Evolutionary conservation across 2,888 invertebrate genomes (phyloP), one percentile per base, ranked within the genome.

Genomic region (Leucophenga montana): DNA sequence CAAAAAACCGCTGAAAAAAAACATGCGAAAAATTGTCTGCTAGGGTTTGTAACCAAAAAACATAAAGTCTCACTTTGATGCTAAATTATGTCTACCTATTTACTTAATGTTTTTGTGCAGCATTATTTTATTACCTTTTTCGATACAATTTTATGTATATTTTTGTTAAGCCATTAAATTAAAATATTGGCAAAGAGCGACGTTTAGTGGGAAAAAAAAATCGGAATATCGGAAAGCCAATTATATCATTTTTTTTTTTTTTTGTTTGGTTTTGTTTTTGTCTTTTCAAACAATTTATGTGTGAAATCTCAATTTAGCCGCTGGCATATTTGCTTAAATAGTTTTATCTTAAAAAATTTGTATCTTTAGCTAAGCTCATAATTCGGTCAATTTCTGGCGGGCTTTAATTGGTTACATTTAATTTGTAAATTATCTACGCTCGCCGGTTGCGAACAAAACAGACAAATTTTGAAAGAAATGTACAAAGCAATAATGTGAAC

Each of bases 91-190:
- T 66, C 54, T 46, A 9, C 56, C 69, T 61, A 68, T 70, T 70
- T 64, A 22, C 66, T 50, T 64, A 27, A 31, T 20, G 22, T 72
- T 69, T 65, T 53, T 53, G 61, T 71, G 61, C 39, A 8, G 39
- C 39, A 39, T 27, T 22, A 27, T 22, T 14, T 56, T 56, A 22
- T 27, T 20, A 22, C 56, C 27, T 22, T 13, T 56, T 56, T 56
- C 13, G 27, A 4, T 56, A 11, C 14, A 18, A 44, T 61, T 61
- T 61, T 44, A 61, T 61, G 9, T 16, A 11, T 44, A 18, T 31
- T 73, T 80, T 77, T 75, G 74, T 76, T 73, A 75, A 74, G 20
- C 73, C 69, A 79, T 77, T 83, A 82, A 84, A 82, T 80, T 84
- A 73, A 80, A 78, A 80, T 84, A 82, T 84, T 84, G 81, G 77